Evolutionary conservation across 2,888 invertebrate genomes (phyloP), one percentile per base, ranked within the genome.

Genomic region (Trachelus stipa): DNA sequence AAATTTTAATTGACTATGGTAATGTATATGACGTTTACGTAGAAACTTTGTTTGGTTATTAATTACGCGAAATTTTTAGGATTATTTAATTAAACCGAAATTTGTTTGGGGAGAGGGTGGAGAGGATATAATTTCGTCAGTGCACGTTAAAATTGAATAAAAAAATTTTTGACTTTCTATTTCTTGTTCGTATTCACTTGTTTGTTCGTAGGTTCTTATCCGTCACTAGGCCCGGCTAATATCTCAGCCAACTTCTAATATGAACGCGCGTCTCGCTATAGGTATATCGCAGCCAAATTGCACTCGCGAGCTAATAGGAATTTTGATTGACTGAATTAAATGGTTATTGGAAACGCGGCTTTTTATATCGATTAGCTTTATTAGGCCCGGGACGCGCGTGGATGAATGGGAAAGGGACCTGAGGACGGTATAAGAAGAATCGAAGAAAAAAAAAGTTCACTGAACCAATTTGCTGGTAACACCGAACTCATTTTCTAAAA

Each of bases 261-360:
- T 86, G 86, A 83, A 82, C 84, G 86, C 87, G 85, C 85, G 86
- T 87, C 87, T 87, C 87, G 84, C 84, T 88, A 87, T 87, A 89
- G 40, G 40, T 40, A 40, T 40, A 40, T 40, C 87, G 86, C 87
- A 85, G 83, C 87, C 83, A 89, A 91, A 91, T 90, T 90, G 90
- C 87, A 87, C 88, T 88, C 84, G 87, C 84, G 84, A 87, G 88
- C 88, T 91, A 90, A 91, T 90, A 90, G 90, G 88, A 89, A 90
- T 90, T 91, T 90, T 90, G 91, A 91, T 91, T 90, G 90, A 91
- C 90, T 88, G 89, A 90, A 91, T 91, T 90, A 91, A 91, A 91
- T 90, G 89, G 90, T 88, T 90, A 89, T 89, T 88, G 89, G 88
- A 88, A 90, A 89, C 86, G 86, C 87, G 86, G 85, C 87, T 88